A percentile compares a stretch with the other conserved stretches of the same genome.
Conservation (phyloP, 1,140 invertebrate species). For the Sinonovacula constricta region DNA sequence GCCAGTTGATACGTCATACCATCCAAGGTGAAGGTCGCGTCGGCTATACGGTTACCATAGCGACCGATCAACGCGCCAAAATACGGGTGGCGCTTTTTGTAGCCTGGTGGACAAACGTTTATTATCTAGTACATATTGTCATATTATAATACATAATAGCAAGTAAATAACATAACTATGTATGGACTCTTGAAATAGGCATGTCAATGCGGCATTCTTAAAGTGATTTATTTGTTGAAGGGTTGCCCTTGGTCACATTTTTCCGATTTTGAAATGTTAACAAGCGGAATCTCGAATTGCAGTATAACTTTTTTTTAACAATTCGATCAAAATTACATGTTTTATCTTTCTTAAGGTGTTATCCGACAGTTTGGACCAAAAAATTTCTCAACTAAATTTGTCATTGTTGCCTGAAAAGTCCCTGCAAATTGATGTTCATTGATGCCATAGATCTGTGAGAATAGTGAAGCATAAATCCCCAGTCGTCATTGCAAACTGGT, state of each 20-base stretch:
- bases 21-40: conserved; percentile 85
- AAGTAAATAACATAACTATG: neutral
- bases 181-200: neutral
- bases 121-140: neutral
- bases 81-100: conserved; percentile 67
- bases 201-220: no score
- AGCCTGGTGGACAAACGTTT: conserved; percentile 62
- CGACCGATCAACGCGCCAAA: conserved; percentile 62
- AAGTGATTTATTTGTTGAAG: no score
- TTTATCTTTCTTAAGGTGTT: no score
- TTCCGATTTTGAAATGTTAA: neutral
- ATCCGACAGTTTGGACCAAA: no score
- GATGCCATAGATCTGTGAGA: no score
- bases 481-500: no score
- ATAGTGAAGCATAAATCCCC: no score
- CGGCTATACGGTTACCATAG: conserved; percentile 82
- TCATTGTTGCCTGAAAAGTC: no score
- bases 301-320: no score
- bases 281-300: neutral
- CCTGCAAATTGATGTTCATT: no score
- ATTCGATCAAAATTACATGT: no score
- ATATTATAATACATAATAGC: neutral
- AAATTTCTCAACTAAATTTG: no score
- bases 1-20: conserved; percentile 85
- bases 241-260: neutral